Conservation (phyloP, 2,113 vertebrate species). For the Neodontobutis hainanensis region DNA sequence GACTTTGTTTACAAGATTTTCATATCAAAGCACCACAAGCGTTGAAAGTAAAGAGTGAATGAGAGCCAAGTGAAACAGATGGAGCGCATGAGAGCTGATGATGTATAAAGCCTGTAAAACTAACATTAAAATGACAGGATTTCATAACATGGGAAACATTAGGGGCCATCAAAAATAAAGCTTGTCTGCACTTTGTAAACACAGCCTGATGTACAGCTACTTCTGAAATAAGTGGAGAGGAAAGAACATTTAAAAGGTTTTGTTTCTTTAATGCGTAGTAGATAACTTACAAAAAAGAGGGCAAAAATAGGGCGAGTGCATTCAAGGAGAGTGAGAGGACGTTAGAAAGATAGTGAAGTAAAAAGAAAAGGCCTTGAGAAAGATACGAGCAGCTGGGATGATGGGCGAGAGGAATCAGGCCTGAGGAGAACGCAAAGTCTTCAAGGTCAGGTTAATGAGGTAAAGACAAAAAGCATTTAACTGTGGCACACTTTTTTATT, state of each 20-base stretch:
- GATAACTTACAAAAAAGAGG: slow-evolving; percentile 5
- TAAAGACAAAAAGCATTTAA: neutral
- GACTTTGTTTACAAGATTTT: slow-evolving; percentile 1
- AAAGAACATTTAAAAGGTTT: neutral
- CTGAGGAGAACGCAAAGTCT: slow-evolving; percentile 6
- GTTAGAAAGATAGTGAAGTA: neutral
- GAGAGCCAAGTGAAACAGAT: slow-evolving; percentile 12
- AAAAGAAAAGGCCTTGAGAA: slow-evolving; percentile 34
- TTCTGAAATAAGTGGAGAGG: neutral
- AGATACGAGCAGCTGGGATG: slow-evolving; percentile 39
- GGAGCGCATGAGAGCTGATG: slow-evolving; percentile 1
- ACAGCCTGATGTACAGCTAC: slow-evolving; percentile 2
- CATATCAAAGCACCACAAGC: neutral
- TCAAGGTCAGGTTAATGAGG: neutral
- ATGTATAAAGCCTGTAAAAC: slow-evolving; percentile 7
- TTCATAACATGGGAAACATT: slow-evolving; percentile 26
- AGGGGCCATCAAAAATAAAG: slow-evolving; percentile 7
- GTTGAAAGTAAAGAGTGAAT: neutral
- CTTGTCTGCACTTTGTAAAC: slow-evolving; percentile 19
- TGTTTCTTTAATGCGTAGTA: neutral
- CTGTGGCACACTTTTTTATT: neutral
- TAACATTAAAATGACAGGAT: slow-evolving; percentile 22
- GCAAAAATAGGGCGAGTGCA: neutral
- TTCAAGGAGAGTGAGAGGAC: neutral
- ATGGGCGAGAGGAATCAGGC: slow-evolving; percentile 25